Base-by-base conservation (phyloP, 2,113 vertebrate species). In the Amia ocellicauda region DNA sequence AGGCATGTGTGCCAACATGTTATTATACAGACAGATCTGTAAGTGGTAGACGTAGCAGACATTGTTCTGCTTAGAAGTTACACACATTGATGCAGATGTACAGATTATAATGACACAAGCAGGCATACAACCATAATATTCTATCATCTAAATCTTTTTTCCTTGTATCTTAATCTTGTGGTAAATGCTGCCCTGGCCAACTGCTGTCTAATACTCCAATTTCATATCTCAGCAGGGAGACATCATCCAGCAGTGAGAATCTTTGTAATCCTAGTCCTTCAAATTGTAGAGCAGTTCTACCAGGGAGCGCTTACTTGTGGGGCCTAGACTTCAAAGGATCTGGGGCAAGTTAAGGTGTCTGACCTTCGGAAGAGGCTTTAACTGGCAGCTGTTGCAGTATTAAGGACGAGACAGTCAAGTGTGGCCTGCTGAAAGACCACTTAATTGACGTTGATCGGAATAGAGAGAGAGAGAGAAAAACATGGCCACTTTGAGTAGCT, bases 311-410 rank as follows among this genome's bases (percentile, higher is more conserved):
- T 7, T 41, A 14, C 24, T 17, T 19, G 17, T 3, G 10, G 45
- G 57, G 50, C 65, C 41, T n/a, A 3, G 67, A 62, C 66, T 57
- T 53, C 17, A 56, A 29, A 22, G 55, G 36, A 61, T 68, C 62
- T n/a, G 20, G 49, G 5, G 28, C 2, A 22, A 11, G n/a, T 22
- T 41, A 3, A 2, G 10, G 9, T 42, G 1, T 61, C 10, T 26
- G 52, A 60, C 16, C 42, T 36, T 41, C 27, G n/a, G 42, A 5
- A 20, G 52, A 16, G 31, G 68, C 41, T 78, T 77, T 47, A 53
- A 1, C 1, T 31, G n/a, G 54, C 73, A 80, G 79, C 67, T 76
- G 68, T 64, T 62, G 65, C 40, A 43, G 58, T 24, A 0, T 49
- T 11, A 13, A 20, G 14, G 23, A 49, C 60, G 23, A 49, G 51